phyloP scores from a whole-genome alignment of 2,888 invertebrate genomes.

The Dolichopus griseipennis region DNA sequence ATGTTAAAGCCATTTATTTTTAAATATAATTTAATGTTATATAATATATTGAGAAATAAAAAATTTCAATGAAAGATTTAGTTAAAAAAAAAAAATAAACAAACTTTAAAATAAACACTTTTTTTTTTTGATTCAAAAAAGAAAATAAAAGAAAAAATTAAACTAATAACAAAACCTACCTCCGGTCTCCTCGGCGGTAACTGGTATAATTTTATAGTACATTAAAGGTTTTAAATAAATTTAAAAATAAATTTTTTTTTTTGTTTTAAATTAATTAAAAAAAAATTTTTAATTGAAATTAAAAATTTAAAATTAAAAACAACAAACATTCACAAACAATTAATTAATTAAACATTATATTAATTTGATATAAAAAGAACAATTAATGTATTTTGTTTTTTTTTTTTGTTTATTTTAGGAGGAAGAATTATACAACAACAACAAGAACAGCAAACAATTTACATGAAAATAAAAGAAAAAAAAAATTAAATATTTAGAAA shows the following conservation, averaged over 20 bases:
- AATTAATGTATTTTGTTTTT: neutral
- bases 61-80: no score
- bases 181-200: conserved; percentile 83
- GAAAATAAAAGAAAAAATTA: conserved; percentile 18
- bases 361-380: no score
- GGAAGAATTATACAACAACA: conserved; percentile 20
- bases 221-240: neutral
- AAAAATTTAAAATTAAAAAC: neutral
- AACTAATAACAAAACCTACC: conserved; percentile 57
- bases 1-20: neutral
- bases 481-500: conserved; percentile 8
- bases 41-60: no score
- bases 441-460: conserved; percentile 23
- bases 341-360: no score
- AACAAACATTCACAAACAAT: neutral
- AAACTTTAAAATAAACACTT: no score
- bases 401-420: neutral
- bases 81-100: no score
- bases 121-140: conserved; percentile 17
- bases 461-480: conserved; percentile 25
- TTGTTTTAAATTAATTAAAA: no score
- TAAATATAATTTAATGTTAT: neutral
- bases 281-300: neutral
- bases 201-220: conserved; percentile 42
- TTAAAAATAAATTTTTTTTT: no score